Base-by-base conservation (phyloP, 2,888 invertebrate species). In the Agriopis marginaria region DNA sequence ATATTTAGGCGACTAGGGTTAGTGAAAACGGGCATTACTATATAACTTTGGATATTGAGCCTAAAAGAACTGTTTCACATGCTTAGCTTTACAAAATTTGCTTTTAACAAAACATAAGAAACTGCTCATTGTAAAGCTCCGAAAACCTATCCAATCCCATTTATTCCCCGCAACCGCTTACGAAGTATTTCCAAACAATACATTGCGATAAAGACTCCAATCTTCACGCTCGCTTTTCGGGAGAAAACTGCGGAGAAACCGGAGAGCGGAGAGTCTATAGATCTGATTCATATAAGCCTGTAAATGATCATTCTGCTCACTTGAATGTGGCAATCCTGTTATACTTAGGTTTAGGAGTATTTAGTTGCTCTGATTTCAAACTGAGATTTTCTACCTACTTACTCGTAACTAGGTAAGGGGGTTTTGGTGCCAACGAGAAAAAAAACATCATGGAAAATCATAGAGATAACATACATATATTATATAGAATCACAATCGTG, bases 81-180 rank as follows among this genome's bases (percentile, higher is more conserved):
- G 32, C 32, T 32, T 32, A 32, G 1, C 32, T 32, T 5, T 47
- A 47, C 12, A 50, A 50, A 17, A 50, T 50, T 32, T 39, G 23
- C 5, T 32, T 5, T 53, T 7, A 12, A 39, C 39, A 62, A 55
- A 64, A 49, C 64, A 55, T 61, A 61, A 61, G 40, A 50, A 61
- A 50, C 53, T 66, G n/a, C 51, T 39, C 47, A 66, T 60, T 66
- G 47, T 60, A 66, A 53, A 54, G 53, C 58, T 32, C 59, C 10
- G 47, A 49, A 53, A 63, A 63, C 59, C 68, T 51, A 60, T 68
- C 49, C 68, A 65, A 69, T 65, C 55, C 56, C 51, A 69, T 65
- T 69, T 69, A 50, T 56, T 14, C 49, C 56, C 65, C 66, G 42
- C 61, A 63, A 59, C 49, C 51, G 58, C 58, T 70, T 63, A 63